These are phyloP conservation scores for Scaptodrosophila latifasciaeformis DNA, from an alignment of 2,888 invertebrate species.

Conservation along the genomic window DNA sequence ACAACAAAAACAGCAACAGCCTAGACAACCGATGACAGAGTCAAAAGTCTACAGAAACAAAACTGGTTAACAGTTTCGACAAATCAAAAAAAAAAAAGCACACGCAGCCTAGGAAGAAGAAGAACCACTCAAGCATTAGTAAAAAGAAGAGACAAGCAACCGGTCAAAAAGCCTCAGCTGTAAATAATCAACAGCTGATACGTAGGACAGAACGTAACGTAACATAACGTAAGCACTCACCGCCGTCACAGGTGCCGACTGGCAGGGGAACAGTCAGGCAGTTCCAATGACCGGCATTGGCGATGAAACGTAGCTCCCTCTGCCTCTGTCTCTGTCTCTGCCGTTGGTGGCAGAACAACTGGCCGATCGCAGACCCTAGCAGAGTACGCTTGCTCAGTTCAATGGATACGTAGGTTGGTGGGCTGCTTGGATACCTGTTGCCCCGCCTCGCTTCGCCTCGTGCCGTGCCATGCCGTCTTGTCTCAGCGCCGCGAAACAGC, in stretches of 20 bases:
- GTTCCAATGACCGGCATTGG: not conserved
- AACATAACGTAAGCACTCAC: constrained; percentile 9
- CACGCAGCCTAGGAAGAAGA: constrained; percentile 6
- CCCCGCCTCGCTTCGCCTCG: no score
- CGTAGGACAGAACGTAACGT: constrained; percentile 9
- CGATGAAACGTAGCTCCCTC: no score
- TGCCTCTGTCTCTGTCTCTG: no score
- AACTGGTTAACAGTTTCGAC: constrained; percentile 39
- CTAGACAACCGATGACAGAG: constrained; percentile 7
- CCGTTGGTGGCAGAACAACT: no score
- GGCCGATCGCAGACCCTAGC: no score
- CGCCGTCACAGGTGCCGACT: no score
- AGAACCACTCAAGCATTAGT: not conserved
- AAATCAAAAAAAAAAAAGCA: constrained; percentile 8
- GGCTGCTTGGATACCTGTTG: no score
- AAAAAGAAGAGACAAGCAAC: constrained; percentile 19
- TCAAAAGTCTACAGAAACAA: not conserved
- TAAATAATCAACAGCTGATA: constrained; percentile 42
- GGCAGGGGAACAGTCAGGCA: no score
- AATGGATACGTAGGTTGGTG: no score
- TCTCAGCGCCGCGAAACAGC: no score
- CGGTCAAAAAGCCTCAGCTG: constrained; percentile 40
- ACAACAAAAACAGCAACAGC: constrained; percentile 2
- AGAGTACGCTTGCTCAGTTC: no score
- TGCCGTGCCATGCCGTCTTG: no score